Base-by-base conservation (phyloP, 2,888 invertebrate species). In the Xanthostigma xanthostigma region DNA sequence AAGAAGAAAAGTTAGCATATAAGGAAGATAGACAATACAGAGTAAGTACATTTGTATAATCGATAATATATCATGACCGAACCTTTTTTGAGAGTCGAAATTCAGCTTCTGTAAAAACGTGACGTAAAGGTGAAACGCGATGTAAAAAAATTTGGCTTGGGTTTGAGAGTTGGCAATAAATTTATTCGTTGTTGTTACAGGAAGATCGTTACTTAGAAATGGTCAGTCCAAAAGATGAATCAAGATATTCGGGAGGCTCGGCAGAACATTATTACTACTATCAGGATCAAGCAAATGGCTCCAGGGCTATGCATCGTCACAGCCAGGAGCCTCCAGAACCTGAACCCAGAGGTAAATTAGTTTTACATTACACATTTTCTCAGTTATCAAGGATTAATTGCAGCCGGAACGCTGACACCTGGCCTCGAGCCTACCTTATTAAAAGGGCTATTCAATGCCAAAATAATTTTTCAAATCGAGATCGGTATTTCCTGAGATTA, bases 241-340 rank as follows among this genome's bases (percentile, higher is more conserved):
- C 58, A 41, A 59, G 62, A 48, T 61, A 74, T 68, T 72, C 68
- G 67, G 67, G 72, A 64, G 69, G 55, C 61, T 69, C 61, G 61
- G 65, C 54, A 64, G 58, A 56, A 64, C 66, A 58, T 65, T 66
- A 13, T 64, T 65, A 36, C 64, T 62, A 47, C 56, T 59, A 53
- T 67, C 60, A 56, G 68, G 65, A 59, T 66, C 59, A 42, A 11
- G 36, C 48, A 43, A 48, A 42, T 37, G 35, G 41, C 12, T 67
- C 68, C 49, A 70, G 68, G 48, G 70, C 71, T n/a, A 56, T 66
- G 49, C 67, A 66, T 58, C 71, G 74, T 54, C 73, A 73, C 55
- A 73, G 71, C 63, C 74, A 73, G 60, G 76, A 76, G 58, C 64
- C 71, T 48, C 57, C 67, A 61, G 77, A 78, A 59, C 70, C 72